Base-by-base conservation (phyloP, 2,888 invertebrate species). In the Gymnosoma rotundatum region DNA sequence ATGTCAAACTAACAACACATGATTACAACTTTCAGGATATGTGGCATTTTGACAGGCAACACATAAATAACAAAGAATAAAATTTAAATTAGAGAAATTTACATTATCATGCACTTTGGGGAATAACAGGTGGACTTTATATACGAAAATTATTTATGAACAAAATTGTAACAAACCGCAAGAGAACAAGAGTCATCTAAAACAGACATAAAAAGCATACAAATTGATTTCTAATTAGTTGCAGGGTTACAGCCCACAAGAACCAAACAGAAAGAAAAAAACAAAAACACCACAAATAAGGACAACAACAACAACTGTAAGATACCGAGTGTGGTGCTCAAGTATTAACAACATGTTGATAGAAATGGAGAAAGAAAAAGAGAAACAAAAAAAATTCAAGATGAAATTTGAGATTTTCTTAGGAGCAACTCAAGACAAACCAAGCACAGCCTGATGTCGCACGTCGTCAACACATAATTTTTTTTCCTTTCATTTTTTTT, bases 171-270 rank as follows among this genome's bases (percentile, higher is more conserved):
- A 69, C 67, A 69, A 73, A 58, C 80, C 84, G 64, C 84, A 84
- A 64, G 76, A 69, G 66, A 66, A 73, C 79, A 64, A 79, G 73
- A 73, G 52, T 21, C 74, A 81, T 84, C 81, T 63, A 50, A 78
- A 74, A 73, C 54, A 32, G 25, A 60, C 52, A 52, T n/a, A 69
- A 70, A 79, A 78, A 78, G 81, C 81, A 78, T 84, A 89, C 90
- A 88, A 90, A 90, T 91, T 91, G 90, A 91, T 90, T 91, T 89
- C 88, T 90, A 90, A 90, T 90, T 91, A 91, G 90, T 88, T 89
- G 87, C 89, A 89, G 89, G 42, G 52, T 25, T 58, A 63, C 81
- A 82, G 52, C 81, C 81, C 75, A 70, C 75, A 70, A 63, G 69
- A 69, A 21, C 73, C n/a, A 52, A 45, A 12, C 5, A 25, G 14